Conservation (phyloP, 2,888 invertebrate genomes). For the Cerceris rybyensis region DNA sequence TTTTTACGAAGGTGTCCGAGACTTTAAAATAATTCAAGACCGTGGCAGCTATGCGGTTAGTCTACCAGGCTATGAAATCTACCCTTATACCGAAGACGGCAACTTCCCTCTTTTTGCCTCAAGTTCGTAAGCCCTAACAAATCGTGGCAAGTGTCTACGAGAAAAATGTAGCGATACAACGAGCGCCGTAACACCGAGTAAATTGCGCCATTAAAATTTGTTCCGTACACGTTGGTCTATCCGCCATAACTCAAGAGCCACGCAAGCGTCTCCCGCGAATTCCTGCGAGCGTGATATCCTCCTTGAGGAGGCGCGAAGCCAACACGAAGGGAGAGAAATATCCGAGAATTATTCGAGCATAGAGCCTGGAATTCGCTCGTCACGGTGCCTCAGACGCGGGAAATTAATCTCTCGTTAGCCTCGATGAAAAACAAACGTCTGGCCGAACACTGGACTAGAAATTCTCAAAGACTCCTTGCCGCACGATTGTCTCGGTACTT, state of each 20-base stretch:
- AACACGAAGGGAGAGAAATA: conserved; percentile 23
- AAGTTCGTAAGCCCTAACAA: too few relatives aligned
- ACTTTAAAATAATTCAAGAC: too few relatives aligned
- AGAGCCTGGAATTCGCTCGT: conserved; percentile 32
- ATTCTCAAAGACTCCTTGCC: background rate
- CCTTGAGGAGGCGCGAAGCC: conserved; percentile 5
- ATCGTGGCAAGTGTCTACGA: too few relatives aligned
- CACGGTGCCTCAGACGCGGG: conserved; percentile 5
- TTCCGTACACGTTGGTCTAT: too few relatives aligned
- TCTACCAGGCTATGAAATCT: too few relatives aligned
- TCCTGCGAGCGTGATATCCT: conserved; percentile 22
- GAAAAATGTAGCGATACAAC: too few relatives aligned
- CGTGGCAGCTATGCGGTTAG: too few relatives aligned
- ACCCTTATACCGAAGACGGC: too few relatives aligned
- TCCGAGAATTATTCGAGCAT: conserved; percentile 46
- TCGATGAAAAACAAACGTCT: conserved; percentile 14
- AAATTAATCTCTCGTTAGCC: conserved; percentile 38
- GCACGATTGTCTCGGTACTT: background rate
- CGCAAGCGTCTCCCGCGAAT: conserved; percentile 41
- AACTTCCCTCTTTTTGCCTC: too few relatives aligned
- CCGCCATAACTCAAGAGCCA: background rate
- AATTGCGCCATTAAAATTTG: background rate
- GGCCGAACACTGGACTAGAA: background rate
- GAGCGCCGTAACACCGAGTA: background rate
- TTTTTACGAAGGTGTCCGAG: too few relatives aligned